phyloP scores from a whole-genome alignment of 2,888 invertebrate species.

The Gisinianus flammeolus region DNA sequence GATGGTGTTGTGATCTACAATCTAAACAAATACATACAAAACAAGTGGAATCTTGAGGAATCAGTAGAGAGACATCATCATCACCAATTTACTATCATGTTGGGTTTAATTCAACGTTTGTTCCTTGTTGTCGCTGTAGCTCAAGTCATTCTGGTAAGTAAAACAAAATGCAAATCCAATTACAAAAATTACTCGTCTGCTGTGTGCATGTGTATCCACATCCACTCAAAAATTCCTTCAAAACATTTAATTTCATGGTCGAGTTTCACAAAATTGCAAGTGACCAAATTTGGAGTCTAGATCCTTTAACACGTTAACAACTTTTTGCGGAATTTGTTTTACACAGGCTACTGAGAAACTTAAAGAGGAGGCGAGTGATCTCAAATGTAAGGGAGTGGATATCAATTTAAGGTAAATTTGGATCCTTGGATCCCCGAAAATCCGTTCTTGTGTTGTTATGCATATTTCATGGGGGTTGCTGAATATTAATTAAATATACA shows the following conservation, averaged over 20 bases:
- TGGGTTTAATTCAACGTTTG: no score
- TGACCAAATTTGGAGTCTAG: not conserved
- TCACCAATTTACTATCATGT: no score
- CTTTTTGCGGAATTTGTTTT: not conserved
- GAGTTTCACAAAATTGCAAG: not conserved
- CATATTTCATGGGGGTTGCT: not conserved
- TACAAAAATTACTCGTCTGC: not conserved
- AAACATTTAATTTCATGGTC: no score
- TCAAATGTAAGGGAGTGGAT: constrained; percentile 23
- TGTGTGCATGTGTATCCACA: not conserved
- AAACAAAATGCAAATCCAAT: no score
- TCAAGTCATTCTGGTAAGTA: not conserved
- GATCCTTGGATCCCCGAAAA: not conserved
- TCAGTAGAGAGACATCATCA: no score
- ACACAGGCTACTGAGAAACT: not conserved
- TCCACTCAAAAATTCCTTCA: not conserved
- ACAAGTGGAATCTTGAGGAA: no score
- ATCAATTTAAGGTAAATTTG: constrained; percentile 5
- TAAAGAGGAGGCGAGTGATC: not conserved
- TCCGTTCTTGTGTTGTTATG: not conserved
- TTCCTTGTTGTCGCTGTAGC: not conserved
- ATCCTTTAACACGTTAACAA: not conserved
- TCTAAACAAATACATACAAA: no score
- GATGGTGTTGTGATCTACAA: no score
- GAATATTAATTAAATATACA: not conserved